Percentiles rank a stretch among this genome's conserved stretches.
These are phyloP conservation scores for Trididemnum clinides DNA, from an alignment of 23 tunicate genomes.

Conservation along the genomic window DNA sequence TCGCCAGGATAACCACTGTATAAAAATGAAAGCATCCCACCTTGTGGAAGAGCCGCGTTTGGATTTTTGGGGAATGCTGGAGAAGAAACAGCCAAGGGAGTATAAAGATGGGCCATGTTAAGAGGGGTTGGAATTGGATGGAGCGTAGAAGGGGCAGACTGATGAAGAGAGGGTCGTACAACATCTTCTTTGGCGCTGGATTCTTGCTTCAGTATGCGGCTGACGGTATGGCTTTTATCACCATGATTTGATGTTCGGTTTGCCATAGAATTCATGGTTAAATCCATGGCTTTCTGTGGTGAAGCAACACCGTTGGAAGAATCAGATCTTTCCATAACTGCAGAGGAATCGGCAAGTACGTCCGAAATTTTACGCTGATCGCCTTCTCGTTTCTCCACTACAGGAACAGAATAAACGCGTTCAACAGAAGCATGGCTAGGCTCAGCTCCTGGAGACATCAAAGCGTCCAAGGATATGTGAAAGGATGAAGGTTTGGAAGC, in stretches of 20 bases:
- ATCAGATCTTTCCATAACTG: background rate
- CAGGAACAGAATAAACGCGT: background rate
- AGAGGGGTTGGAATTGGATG: slow-evolving; percentile 15
- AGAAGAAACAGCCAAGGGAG: background rate
- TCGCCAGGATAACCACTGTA: slow-evolving; percentile 56
- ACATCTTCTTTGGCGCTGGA: background rate
- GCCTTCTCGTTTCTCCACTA: background rate
- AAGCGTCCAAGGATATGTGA: slow-evolving; percentile 55
- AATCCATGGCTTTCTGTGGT: slow-evolving; percentile 29
- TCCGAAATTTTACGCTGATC: background rate
- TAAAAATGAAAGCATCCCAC: slow-evolving; percentile 65
- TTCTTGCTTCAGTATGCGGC: background rate
- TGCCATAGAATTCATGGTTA: background rate
- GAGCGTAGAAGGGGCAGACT: background rate
- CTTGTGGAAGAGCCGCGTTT: slow-evolving; percentile 25
- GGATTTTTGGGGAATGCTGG: slow-evolving; percentile 10
- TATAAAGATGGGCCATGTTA: slow-evolving; percentile 36
- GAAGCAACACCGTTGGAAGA: slow-evolving; percentile 6
- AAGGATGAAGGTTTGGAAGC: slow-evolving; percentile 15
- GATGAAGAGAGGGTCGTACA: background rate
- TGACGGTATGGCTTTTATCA: background rate
- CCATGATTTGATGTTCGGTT: background rate
- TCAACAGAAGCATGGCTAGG: background rate
- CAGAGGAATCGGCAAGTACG: background rate
- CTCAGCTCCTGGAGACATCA: slow-evolving; percentile 30